Percentiles rank a stretch among this genome's conserved stretches.
phyloP scores from a whole-genome alignment of 2,113 vertebrate species.

The Polypterus senegalus region DNA sequence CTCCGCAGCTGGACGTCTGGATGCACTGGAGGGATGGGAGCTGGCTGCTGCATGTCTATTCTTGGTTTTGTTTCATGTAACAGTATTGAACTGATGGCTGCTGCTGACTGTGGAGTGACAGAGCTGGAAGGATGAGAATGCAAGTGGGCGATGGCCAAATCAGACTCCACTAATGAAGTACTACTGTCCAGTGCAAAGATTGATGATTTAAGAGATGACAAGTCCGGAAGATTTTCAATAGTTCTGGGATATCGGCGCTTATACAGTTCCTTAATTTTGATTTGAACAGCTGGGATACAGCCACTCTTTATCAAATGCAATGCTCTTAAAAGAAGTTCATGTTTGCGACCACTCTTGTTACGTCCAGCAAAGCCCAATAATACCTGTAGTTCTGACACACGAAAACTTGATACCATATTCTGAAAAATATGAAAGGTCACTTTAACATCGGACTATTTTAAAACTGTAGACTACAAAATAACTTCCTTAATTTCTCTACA shows the following conservation, averaged over 20 bases:
- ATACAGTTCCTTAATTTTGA: constrained; percentile 69
- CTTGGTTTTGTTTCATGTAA: constrained; percentile 52
- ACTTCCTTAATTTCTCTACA: neutral
- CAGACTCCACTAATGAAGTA: constrained; percentile 41
- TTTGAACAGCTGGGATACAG: constrained; percentile 68
- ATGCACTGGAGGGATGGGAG: constrained; percentile 77
- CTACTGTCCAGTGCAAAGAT: constrained; percentile 46
- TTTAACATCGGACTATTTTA: neutral
- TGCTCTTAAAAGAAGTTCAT: constrained; percentile 75
- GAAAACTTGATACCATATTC: constrained; percentile 82
- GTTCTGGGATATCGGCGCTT: constrained; percentile 60
- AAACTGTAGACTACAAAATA: fast-evolving
- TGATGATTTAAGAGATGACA: constrained; percentile 38
- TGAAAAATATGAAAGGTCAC: constrained; percentile 30
- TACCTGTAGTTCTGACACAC: constrained; percentile 75
- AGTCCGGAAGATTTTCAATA: constrained; percentile 52
- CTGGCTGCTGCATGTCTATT: constrained; percentile 82
- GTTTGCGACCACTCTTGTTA: constrained; percentile 74
- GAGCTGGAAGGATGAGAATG: constrained; percentile 48
- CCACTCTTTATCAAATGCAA: constrained; percentile 67
- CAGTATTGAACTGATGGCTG: constrained; percentile 45
- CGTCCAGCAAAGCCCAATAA: constrained; percentile 72
- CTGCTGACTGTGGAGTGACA: constrained; percentile 43
- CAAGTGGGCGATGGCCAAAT: constrained; percentile 43
- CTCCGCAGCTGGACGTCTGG: constrained; percentile 87